phyloP scores from a whole-genome alignment of 2,797 vertebrate species.

The Sebastes nivosus region DNA sequence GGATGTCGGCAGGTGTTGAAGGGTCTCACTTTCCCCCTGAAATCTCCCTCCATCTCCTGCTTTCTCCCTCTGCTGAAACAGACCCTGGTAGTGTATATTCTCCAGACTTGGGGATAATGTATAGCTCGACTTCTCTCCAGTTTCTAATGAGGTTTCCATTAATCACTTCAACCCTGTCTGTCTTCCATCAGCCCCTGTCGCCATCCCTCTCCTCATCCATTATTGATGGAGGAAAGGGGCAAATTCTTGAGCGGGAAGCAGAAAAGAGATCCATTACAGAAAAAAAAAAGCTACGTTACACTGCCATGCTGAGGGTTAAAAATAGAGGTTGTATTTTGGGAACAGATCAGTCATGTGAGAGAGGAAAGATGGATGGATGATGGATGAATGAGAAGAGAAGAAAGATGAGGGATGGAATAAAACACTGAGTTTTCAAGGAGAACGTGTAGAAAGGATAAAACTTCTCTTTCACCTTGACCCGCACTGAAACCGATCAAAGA shows the following conservation, averaged over 20 bases:
- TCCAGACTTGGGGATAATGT: slow-evolving; percentile 10
- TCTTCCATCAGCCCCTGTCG: slow-evolving; percentile 34
- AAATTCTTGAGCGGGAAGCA: slow-evolving; percentile 44
- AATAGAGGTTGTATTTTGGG: slow-evolving; percentile 45
- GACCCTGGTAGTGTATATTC: slow-evolving; percentile 1
- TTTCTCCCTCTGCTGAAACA: slow-evolving; percentile 20
- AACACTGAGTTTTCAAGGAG: not conserved
- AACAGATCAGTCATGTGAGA: slow-evolving; percentile 12
- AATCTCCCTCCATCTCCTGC: not conserved
- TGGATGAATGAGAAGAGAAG: not conserved
- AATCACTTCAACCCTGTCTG: slow-evolving; percentile 43
- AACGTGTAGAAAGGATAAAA: not conserved
- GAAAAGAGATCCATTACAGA: slow-evolving; percentile 59
- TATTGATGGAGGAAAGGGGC: slow-evolving; percentile 62
- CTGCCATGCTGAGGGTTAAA: slow-evolving; percentile 22
- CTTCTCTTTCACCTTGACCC: slow-evolving; percentile 25
- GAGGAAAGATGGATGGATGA: not conserved
- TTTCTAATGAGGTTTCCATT: slow-evolving; percentile 72
- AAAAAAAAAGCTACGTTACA: slow-evolving; percentile 38
- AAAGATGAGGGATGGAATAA: not conserved
- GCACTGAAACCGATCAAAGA: not conserved
- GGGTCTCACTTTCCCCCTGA: not conserved
- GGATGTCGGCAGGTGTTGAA: not conserved
- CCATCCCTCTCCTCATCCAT: slow-evolving; percentile 56
- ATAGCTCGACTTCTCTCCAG: slow-evolving; percentile 45